Base-by-base conservation (phyloP, 2,797 vertebrate species). In the Muraenolepis orangiensis region DNA sequence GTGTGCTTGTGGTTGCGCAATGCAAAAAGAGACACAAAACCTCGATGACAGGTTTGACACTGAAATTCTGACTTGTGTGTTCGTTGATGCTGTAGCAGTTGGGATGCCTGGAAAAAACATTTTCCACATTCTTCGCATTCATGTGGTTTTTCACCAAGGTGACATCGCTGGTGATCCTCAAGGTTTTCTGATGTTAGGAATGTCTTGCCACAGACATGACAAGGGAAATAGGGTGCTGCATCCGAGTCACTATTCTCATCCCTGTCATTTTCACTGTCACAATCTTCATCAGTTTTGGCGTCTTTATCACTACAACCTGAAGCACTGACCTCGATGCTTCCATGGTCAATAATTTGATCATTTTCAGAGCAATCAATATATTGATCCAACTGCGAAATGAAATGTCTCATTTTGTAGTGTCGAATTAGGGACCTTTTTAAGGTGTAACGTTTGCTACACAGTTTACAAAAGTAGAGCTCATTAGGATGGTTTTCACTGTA, bases 201-300 rank as follows among this genome's bases (percentile, higher is more conserved):
- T 26, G 94, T 94, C 86, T 95, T 95, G 18, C 94, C 93, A 66
- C 94, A 95, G 16, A 95, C 94, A 57, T 95, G 94, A 72, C 94
- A 95, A 0, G 94, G 94, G 74, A 95, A 95, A 82, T 94, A 94
- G 2, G 93, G 93, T 0, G 93, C 94, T 4, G 93, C 93, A 78
- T 95, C 94, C 0, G 93, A 93, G 72, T 94, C 91, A 3, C 90
- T 88, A 74, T 89, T 84, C 16, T 78, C 86, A 28, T n/a, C n/a
- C n/a, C n/a, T 88, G 38, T 84, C 69, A 34, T 88, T 78, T 75
- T 82, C 82, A 71, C 20, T 36, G 70, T 75, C 64, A 34, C 75
- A n/a, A 78, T 87, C 82, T 23, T 81, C 79, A 31, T 87, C 85
- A 34, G 87, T 88, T 78, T 86, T 83, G 72, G 83, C 80, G 74